Conservation (phyloP, 2,888 invertebrate genomes). For the Drosophila engyochracea region DNA sequence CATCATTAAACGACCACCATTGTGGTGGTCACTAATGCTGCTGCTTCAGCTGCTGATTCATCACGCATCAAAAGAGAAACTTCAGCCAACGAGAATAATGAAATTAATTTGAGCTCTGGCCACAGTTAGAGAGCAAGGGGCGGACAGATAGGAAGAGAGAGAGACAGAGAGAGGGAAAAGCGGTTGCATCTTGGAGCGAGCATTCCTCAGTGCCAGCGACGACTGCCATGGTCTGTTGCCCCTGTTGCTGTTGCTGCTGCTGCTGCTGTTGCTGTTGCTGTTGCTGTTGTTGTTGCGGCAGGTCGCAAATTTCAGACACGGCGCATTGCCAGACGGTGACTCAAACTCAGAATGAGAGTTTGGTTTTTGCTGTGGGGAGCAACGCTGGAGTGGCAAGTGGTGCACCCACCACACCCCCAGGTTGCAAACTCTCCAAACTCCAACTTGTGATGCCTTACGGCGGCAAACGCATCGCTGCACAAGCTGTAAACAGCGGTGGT, state of each 20-base stretch:
- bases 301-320: constrained; percentile 65
- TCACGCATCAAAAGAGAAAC: constrained; percentile 70
- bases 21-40: constrained; percentile 16
- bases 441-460: constrained; percentile 36
- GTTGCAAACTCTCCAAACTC: constrained; percentile 20
- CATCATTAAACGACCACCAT: background rate
- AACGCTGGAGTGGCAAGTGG: constrained; percentile 31
- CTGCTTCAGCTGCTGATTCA: constrained; percentile 62
- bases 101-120: constrained; percentile 70
- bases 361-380: constrained; percentile 10
- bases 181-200: constrained; percentile 57
- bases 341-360: constrained; percentile 35
- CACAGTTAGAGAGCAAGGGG: constrained; percentile 33
- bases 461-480: constrained; percentile 68
- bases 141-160: constrained; percentile 6
- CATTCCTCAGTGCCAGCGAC: constrained; percentile 62
- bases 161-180: constrained; percentile 23
- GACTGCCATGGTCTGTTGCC: constrained; percentile 63
- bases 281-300: constrained; percentile 61
- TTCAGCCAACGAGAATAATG: constrained; percentile 71
- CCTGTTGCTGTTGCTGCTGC: constrained; percentile 21
- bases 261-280: constrained; percentile 33
- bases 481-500: constrained; percentile 30
- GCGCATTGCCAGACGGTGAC: constrained; percentile 72
- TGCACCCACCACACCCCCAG: constrained; percentile 14